Base-by-base conservation (phyloP, 2,113 vertebrate species). In the Sprattus sprattus region DNA sequence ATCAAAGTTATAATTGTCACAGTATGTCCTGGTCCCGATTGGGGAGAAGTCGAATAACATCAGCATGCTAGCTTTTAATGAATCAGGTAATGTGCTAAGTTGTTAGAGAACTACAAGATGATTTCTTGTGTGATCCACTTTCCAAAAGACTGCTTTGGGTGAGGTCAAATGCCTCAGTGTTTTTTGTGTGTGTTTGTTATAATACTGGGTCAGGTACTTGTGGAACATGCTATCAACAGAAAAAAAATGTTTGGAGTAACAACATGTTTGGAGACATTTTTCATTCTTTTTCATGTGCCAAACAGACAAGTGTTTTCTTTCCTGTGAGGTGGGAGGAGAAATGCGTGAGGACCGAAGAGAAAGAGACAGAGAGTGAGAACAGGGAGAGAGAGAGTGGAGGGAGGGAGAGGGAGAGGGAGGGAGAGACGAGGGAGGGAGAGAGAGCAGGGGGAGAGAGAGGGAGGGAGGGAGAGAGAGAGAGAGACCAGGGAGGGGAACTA, bases 401-500 rank as follows among this genome's bases (percentile, higher is more conserved):
- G 25, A 78, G 9, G 13, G 49, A 18, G 32, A 18, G 54, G 16
- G 45, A n/a, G 39, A 39, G 20, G 0, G 60, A 25, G 60, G 8
- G 20, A 64, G 20, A 1, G 46, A 6, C 11, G 5, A 32, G 45
- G 45, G 18, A 28, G 5, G 67, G 28, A 20, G 4, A 28, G 45
- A 46, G 83, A 83, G 89, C 46, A 54, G 2, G 22, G n/a, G 8
- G 8, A 78, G 44, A 1, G 60, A n/a, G 60, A 9, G 20, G 0
- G 60, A 25, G 60, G 64, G 44, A 25, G 4, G 13, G 45, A 46
- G 83, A 83, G 88, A 60, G 45, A 0, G 83, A n/a, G 60, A 88
- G 89, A 85, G 89, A 87, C 90, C 91, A 89, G 78, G 32, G 83
- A 10, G 28, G 16, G 2, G 20, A 18, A 82, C 88, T 78, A 84